Conservation (phyloP, 2,113 vertebrate species). For the Stomatorhinus ivindoensis region DNA sequence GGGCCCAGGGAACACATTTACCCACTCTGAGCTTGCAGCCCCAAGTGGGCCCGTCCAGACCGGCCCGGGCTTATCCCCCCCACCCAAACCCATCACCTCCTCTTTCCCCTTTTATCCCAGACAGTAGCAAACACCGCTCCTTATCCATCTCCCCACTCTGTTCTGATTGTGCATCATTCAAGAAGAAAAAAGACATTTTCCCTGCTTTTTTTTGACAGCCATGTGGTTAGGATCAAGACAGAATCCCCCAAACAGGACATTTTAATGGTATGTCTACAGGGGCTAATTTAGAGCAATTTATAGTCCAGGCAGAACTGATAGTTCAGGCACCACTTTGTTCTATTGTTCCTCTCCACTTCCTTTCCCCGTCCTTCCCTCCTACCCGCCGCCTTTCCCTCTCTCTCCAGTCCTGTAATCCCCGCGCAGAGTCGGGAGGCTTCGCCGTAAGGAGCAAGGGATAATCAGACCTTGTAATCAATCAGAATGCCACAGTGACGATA, state of each 20-base stretch:
- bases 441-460: background rate
- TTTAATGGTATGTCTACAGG: background rate
- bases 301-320: background rate
- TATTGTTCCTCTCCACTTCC: background rate
- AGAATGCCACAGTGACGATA: constrained; percentile 30
- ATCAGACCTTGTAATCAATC: constrained; percentile 58
- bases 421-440: background rate
- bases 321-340: background rate
- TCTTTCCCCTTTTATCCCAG: background rate
- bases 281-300: constrained; percentile 1
- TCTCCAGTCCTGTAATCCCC: background rate
- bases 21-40: background rate
- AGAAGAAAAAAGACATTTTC: background rate
- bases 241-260: background rate
- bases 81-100: background rate
- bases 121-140: background rate
- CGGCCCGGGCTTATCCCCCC: too few species aligned
- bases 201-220: background rate
- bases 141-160: background rate
- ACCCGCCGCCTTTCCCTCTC: background rate
- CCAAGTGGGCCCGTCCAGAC: background rate
- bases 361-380: background rate
- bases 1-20: background rate
- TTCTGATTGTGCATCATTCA: background rate
- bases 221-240: background rate